Evolutionary conservation across 2,888 invertebrate genomes (phyloP), one percentile per base, ranked within the genome.

Genomic region (Orthosia gracilis): DNA sequence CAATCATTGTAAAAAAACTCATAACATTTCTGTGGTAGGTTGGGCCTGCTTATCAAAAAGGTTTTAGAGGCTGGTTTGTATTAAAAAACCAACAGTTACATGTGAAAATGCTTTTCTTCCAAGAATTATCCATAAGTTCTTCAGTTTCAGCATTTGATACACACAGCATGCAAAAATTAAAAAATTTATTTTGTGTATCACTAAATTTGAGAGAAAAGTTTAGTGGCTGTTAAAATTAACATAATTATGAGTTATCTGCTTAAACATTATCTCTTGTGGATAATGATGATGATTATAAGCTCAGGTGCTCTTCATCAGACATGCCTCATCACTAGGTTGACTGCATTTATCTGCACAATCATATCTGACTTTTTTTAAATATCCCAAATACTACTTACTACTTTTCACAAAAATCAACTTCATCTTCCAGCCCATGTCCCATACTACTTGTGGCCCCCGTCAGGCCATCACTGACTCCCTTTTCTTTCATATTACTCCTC

Each of bases 211-310:
- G 40, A 58, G 17, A 21, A 9, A 15, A 18, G 26, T 11, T 58
- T 11, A 72, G 15, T 58, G 21, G 7, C 17, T 54, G n/a, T 21
- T 47, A 47, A 9, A 4, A 17, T 54, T 17, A 40, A 17, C 13
- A 31, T 45, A 49, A 23, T 40, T 15, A 49, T 26, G 17, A n/a
- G 59, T 15, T 61, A 61, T 31, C 15, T n/a, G 15, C 21, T n/a
- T 15, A 65, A 26, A 45, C 50, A 65, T 54, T 62, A 31, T 31
- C 31, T 61, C 7, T 31, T 23, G n/a, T 73, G 62, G 45, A 40
- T 55, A 75, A 15, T 55, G 49, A 62, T 23, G 50, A 45, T 73
- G 5, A 31, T 31, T 15, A 54, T 74, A 75, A 75, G 63, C 54
- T 55, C 23, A 15, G 23, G n/a, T 49, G 15, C 17, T 50, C 4